A percentile compares a stretch with the other conserved stretches of the same genome.
phyloP scores from a whole-genome alignment of 2,113 vertebrate species.

The Carassius carassius region DNA sequence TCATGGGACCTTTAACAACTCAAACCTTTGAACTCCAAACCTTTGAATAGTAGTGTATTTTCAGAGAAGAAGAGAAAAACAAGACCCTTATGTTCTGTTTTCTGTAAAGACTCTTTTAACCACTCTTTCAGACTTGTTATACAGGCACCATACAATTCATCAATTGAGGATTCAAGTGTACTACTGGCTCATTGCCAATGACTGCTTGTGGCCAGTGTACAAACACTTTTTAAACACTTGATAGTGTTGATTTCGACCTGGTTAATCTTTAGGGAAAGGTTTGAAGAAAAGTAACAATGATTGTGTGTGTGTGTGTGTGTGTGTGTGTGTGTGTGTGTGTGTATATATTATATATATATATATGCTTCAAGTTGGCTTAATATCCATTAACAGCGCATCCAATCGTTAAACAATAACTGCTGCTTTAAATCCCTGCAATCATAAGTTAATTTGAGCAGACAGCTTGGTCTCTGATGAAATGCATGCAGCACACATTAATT shows the following conservation, averaged over 20 bases:
- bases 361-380: neutral
- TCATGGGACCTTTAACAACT: no score
- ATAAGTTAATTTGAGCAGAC: neutral
- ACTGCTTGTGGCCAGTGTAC: constrained; percentile 41
- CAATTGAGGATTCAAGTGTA: constrained; percentile 24
- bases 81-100: neutral
- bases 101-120: neutral
- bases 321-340: no score
- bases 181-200: constrained; percentile 35
- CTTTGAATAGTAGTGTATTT: no score
- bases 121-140: constrained; percentile 23
- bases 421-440: neutral
- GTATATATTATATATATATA: no score
- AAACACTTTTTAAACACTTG: constrained; percentile 21
- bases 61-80: no score
- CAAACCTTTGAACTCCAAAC: no score
- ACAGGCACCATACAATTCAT: constrained; percentile 35
- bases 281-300: neutral
- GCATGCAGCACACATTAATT: constrained; percentile 24
- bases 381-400: neutral
- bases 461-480: constrained; percentile 33
- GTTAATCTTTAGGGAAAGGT: neutral
- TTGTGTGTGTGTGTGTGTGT: no score
- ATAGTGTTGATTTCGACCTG: neutral
- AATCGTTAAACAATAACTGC: neutral